Percentiles rank a stretch among this genome's conserved stretches.
These are phyloP conservation scores for Serripes groenlandicus DNA, from an alignment of 2,888 invertebrate species.

Conservation along the genomic window DNA sequence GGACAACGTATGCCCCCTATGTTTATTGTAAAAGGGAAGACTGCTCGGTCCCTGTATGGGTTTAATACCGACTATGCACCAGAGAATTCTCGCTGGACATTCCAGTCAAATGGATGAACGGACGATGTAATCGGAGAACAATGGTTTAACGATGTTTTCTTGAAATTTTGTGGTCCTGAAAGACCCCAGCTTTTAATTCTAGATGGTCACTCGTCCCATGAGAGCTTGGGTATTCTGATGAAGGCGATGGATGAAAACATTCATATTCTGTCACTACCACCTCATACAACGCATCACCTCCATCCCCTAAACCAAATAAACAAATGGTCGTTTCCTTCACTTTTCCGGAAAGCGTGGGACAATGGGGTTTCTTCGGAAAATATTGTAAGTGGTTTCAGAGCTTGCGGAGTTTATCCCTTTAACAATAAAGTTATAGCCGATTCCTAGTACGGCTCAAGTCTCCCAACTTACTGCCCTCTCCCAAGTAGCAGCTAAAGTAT, in stretches of 20 bases:
- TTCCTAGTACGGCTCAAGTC: conserved; percentile 37
- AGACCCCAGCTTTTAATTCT: conserved; percentile 71
- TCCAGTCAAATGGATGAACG: conserved; percentile 72
- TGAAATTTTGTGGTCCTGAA: conserved; percentile 62
- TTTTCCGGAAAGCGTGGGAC: conserved; percentile 53
- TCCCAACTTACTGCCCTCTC: conserved; percentile 21
- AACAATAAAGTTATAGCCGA: conserved; percentile 29
- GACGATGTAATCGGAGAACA: conserved; percentile 58
- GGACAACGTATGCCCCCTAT: conserved; percentile 50
- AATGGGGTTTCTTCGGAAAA: conserved; percentile 39
- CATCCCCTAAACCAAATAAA: conserved; percentile 52
- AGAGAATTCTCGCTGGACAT: conserved; percentile 56
- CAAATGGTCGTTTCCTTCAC: conserved; percentile 46
- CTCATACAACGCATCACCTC: conserved; percentile 54
- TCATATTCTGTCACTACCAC: conserved; percentile 53
- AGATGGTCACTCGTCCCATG: conserved; percentile 69
- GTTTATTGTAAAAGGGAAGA: conserved; percentile 61
- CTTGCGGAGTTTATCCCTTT: conserved; percentile 51
- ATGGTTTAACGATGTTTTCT: conserved; percentile 70
- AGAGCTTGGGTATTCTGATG: conserved; percentile 61
- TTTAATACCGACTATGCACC: conserved; percentile 60
- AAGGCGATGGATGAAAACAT: conserved; percentile 61
- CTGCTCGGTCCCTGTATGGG: conserved; percentile 48
- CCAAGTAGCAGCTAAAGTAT: too few species aligned
- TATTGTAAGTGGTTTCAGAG: conserved; percentile 49